phyloP scores from a whole-genome alignment of 2,113 vertebrate genomes.

The Phylloscopus trochilus region DNA sequence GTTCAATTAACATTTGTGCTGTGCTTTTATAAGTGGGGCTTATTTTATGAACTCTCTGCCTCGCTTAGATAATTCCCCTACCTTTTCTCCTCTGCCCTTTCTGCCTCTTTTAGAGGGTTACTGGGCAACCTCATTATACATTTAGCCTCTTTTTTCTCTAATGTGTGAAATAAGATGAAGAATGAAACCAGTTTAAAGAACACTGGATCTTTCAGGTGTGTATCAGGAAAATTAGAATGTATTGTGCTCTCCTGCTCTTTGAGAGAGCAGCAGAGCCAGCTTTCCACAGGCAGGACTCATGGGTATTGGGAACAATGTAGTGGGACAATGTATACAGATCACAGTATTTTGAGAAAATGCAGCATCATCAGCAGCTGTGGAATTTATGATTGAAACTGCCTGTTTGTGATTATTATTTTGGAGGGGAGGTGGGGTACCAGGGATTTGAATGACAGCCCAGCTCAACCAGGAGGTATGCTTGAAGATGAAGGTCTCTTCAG shows the following conservation, averaged over 20 bases:
- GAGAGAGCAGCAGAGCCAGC: background rate
- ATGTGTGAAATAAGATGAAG: background rate
- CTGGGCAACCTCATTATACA: background rate
- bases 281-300: background rate
- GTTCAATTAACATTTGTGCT: background rate
- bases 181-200: background rate
- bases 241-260: background rate
- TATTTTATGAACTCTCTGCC: background rate
- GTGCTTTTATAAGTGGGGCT: background rate
- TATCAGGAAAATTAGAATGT: background rate
- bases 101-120: background rate
- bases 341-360: background rate
- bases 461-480: background rate
- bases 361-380: background rate
- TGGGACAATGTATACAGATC: background rate
- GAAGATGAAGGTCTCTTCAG: background rate
- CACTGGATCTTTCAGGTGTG: background rate
- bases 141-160: background rate
- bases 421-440: background rate
- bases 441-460: background rate
- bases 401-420: background rate
- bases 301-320: background rate
- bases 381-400: background rate
- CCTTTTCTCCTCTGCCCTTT: background rate
- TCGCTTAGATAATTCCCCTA: background rate